Evolutionary conservation across 2,888 invertebrate genomes (phyloP).

Genomic region (Cheiracanthium punctorium): DNA sequence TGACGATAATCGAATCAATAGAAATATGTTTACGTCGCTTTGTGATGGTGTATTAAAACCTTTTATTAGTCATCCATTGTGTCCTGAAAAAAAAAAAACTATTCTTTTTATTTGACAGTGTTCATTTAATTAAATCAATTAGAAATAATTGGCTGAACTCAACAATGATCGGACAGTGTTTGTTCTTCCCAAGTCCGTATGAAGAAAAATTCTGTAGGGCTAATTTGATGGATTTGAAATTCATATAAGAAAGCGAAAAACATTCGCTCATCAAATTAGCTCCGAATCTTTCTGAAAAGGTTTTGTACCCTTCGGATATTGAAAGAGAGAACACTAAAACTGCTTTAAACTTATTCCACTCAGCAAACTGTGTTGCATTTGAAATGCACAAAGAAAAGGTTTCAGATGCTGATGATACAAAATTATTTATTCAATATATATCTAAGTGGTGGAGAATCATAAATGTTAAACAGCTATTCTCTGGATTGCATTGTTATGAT

Average conservation of each 20-base stretch:
- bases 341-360: constrained; percentile 9
- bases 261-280: constrained; percentile 11
- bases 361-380: neutral
- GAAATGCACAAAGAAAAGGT: neutral
- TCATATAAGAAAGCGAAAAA: constrained; percentile 5
- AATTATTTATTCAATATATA: neutral
- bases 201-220: neutral
- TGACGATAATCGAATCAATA: constrained; percentile 27
- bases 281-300: neutral
- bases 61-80: neutral
- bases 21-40: constrained; percentile 25
- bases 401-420: neutral
- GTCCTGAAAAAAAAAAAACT: neutral
- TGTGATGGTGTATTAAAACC: neutral
- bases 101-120: neutral
- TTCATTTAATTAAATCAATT: constrained; percentile 17
- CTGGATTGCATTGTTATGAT: neutral
- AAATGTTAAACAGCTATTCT: neutral
- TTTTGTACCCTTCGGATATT: neutral
- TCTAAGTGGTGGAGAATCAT: neutral
- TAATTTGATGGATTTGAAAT: neutral
- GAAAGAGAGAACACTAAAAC: constrained; percentile 2
- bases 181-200: neutral
- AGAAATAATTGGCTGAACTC: constrained; percentile 29
- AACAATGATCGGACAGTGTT: neutral